Evolutionary conservation across 2,888 invertebrate species (phyloP), one percentile per base, ranked within the genome.

Genomic region (Hoplodrina blanda): DNA sequence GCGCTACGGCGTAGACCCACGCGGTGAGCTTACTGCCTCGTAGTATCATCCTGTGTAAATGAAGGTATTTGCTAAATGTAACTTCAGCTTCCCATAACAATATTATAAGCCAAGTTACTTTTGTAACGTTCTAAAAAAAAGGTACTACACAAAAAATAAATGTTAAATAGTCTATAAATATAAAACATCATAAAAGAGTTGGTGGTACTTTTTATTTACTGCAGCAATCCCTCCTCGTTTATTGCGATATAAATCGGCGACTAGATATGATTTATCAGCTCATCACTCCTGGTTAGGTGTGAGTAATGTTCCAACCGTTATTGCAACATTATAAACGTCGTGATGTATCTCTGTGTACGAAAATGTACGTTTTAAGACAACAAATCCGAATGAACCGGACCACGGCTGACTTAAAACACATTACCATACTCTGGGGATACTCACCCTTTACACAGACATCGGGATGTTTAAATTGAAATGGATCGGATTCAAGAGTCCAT

Each of bases 261-360:
- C 87, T 93, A 93, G 94, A 94, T 94, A 93, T 95, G 96, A 96
- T 95, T 93, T 95, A 96, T 92, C 92, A 89, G 88, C 91, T 89
- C 96, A 96, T 96, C 95, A 95, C 87, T 95, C 91, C 89, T 95
- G 90, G 94, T 96, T 96, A 95, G 87, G 68, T 73, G 87, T 93
- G 94, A 95, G 93, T 90, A 91, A 94, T 93, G 94, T 89, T 88
- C 83, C 85, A 83, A 84, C 87, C 87, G 89, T 94, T 94, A 94
- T 94, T 93, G 89, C 92, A 81, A 86, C 90, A 90, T 91, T 90
- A 91, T 90, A 90, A 91, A 91, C 88, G 90, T 89, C 89, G 87
- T 84, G 85, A 87, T 88, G 82, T 88, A 85, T 85, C 82, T 82
- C 71, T 73, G 73, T 69, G 73, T 67, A 73, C 69, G 44, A 37